A percentile compares a stretch with the other conserved stretches of the same genome.
These are phyloP conservation scores for Loxodonta africana DNA, from an alignment of 2,113 vertebrate species.

Conservation along the genomic window DNA sequence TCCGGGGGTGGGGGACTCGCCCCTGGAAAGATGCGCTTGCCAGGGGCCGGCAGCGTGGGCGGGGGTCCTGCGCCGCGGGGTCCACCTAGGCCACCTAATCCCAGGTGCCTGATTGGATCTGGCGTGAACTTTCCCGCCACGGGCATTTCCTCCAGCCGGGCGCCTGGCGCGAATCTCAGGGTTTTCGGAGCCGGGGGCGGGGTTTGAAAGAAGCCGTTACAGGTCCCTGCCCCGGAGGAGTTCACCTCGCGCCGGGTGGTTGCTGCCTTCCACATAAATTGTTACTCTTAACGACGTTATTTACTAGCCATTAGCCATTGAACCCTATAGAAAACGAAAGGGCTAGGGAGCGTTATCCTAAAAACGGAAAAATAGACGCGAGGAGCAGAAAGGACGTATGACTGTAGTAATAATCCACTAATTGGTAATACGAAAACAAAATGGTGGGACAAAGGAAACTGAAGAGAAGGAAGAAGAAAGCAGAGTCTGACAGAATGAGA, in stretches of 20 bases:
- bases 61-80: neutral
- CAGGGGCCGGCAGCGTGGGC: too few species aligned
- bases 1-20: neutral
- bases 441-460: slow-evolving; percentile 33
- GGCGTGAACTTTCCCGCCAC: slow-evolving; percentile 51
- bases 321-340: neutral
- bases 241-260: fast-evolving
- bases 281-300: neutral
- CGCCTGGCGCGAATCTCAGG: fast-evolving
- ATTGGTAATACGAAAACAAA: slow-evolving; percentile 50
- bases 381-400: neutral
- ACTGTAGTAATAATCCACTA: neutral
- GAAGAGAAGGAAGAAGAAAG: neutral
- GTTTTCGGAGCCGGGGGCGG: fast-evolving
- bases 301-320: neutral
- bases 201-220: neutral
- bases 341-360: neutral
- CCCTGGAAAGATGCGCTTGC: fast-evolving
- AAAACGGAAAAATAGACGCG: neutral
- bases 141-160: neutral
- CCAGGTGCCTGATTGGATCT: slow-evolving; percentile 52
- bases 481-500: neutral
- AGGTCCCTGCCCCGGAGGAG: neutral
- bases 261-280: neutral
- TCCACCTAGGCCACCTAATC: neutral